Conservation (phyloP, 2,888 invertebrate genomes). For the Adelognathus sp. region DNA sequence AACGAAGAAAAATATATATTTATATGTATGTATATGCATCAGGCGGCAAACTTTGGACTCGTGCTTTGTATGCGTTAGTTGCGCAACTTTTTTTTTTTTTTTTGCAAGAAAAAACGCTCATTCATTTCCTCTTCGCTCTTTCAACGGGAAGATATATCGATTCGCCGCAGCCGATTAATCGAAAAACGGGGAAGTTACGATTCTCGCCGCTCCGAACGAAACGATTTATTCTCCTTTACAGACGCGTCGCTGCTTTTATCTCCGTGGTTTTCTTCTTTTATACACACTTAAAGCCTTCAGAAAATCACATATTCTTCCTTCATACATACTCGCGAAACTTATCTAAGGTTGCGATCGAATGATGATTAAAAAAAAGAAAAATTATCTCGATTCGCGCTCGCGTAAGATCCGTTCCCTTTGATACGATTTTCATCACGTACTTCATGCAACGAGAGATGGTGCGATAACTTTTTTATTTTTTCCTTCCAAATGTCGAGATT, state of each 20-base stretch:
- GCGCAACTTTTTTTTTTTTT: background rate
- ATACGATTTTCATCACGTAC: conserved; percentile 21
- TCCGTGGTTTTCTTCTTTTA: conserved; percentile 12
- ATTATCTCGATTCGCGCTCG: conserved; percentile 1
- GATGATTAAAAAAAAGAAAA: no score
- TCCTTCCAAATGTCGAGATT: background rate
- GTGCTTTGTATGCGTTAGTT: background rate
- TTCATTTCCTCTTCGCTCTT: conserved; percentile 13
- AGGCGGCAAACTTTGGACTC: conserved; percentile 13
- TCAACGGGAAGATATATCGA: conserved; percentile 3
- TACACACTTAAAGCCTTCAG: conserved; percentile 66
- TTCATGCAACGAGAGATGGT: conserved; percentile 29
- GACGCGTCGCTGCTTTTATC: background rate
- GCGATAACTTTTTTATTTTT: conserved; percentile 19
- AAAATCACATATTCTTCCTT: conserved; percentile 64
- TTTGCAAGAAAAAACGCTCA: conserved; percentile 27
- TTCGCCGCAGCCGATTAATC: conserved; percentile 6
- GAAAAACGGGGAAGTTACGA: conserved; percentile 48
- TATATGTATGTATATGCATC: background rate
- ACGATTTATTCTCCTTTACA: background rate
- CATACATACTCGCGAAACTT: conserved; percentile 57
- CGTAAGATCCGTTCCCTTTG: conserved; percentile 6
- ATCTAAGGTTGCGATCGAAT: conserved; percentile 49
- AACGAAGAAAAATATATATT: conserved; percentile 3
- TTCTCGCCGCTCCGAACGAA: background rate